These are phyloP conservation scores for Ladona fulva DNA, from an alignment of 1,140 invertebrate species.

Conservation along the genomic window DNA sequence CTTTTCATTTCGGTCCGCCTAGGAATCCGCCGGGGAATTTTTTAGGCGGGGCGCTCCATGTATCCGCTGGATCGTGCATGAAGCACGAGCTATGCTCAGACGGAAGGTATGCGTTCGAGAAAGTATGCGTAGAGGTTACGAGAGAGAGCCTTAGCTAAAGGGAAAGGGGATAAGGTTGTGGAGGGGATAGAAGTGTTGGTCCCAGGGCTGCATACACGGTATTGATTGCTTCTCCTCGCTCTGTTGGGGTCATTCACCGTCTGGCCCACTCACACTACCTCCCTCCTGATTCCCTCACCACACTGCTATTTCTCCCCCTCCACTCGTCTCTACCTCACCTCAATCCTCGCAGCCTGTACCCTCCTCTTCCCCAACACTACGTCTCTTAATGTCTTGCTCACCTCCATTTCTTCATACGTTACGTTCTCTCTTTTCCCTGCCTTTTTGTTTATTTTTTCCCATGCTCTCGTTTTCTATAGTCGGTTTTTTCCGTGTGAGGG, in stretches of 20 bases:
- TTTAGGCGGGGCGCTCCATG: not conserved
- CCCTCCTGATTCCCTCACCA: not conserved
- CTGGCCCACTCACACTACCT: slow-evolving; percentile 6
- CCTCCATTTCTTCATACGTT: not conserved
- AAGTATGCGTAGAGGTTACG: not conserved
- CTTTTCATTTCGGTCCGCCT: too few relatives aligned
- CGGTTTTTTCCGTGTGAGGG: too few relatives aligned
- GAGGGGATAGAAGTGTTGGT: not conserved
- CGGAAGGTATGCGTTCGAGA: not conserved
- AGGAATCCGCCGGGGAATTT: too few relatives aligned
- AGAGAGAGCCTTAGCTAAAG: not conserved
- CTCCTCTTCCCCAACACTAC: not conserved
- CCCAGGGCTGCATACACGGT: slow-evolving; percentile 1
- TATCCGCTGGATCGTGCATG: not conserved
- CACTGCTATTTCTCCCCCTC: not conserved
- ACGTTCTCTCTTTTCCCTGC: not conserved
- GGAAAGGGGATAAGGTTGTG: not conserved
- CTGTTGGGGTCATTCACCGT: not conserved
- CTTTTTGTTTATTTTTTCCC: not conserved
- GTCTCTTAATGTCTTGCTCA: not conserved
- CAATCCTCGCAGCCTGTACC: not conserved
- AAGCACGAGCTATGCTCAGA: not conserved
- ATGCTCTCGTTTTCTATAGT: too few relatives aligned
- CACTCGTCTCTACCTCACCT: not conserved
- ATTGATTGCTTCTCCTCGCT: not conserved